Percentiles rank a stretch among this genome's conserved stretches.
Conservation (phyloP, 2,113 vertebrate genomes). For the Acanthochromis polyacanthus region DNA sequence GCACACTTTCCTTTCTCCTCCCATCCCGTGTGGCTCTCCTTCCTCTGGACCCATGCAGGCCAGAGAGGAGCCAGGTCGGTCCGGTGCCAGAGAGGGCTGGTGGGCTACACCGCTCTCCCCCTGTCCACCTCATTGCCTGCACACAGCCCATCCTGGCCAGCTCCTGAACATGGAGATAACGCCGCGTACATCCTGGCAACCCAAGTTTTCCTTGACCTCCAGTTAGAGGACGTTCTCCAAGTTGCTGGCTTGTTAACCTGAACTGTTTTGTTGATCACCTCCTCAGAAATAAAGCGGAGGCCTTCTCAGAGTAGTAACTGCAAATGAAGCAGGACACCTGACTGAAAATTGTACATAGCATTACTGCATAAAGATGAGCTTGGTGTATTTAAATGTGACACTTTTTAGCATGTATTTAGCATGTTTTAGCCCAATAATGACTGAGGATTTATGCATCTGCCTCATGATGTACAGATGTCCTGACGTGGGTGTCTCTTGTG, state of each 20-base stretch:
- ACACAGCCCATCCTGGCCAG: conserved; percentile 65
- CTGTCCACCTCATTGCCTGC: conserved; percentile 70
- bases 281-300: conserved; percentile 26
- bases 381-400: background rate
- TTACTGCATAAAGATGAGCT: background rate
- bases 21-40: conserved; percentile 56
- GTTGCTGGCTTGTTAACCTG: conserved; percentile 55
- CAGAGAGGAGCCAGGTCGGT: conserved; percentile 69
- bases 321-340: background rate
- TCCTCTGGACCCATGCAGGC: conserved; percentile 52
- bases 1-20: conserved; percentile 37
- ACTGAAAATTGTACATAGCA: background rate
- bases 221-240: conserved; percentile 77
- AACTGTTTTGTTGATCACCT: conserved; percentile 14
- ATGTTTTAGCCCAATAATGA: background rate
- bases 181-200: conserved; percentile 77
- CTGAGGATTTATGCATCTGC: background rate
- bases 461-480: background rate
- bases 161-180: conserved; percentile 52
- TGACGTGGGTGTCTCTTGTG: background rate
- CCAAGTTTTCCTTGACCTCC: conserved; percentile 81
- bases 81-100: conserved; percentile 71
- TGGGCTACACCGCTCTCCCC: conserved; percentile 54
- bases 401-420: background rate
- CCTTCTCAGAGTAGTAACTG: background rate